A percentile compares a stretch with the other conserved stretches of the same genome.
These are phyloP conservation scores for Smutsia temminckii DNA, from an alignment of 2,797 vertebrate species.

Conservation along the genomic window DNA sequence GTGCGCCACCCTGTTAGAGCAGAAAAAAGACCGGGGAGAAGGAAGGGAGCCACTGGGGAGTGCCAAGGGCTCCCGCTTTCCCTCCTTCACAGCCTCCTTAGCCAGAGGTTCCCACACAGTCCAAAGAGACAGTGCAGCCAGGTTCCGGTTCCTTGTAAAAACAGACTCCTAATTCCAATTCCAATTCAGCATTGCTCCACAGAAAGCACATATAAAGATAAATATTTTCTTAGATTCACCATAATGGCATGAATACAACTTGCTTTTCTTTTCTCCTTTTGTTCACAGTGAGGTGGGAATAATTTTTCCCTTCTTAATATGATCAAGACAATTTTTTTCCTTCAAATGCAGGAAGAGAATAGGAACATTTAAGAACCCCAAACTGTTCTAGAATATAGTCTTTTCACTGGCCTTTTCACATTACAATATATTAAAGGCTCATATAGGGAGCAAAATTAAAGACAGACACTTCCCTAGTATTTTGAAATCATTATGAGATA, in stretches of 20 bases:
- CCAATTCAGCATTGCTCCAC: background rate
- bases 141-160: background rate
- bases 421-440: conserved; percentile 11
- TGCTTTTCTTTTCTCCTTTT: conserved; percentile 46
- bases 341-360: conserved; percentile 71
- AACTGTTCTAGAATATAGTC: background rate
- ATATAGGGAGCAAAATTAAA: conserved; percentile 41
- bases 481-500: conserved; percentile 67
- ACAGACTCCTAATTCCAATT: conserved; percentile 30
- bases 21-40: background rate
- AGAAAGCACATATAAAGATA: background rate
- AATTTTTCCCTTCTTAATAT: conserved; percentile 61
- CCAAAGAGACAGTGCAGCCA: background rate
- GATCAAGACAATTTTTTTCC: conserved; percentile 64
- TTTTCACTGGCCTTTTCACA: conserved; percentile 36
- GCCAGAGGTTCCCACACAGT: background rate
- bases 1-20: background rate
- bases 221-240: conserved; percentile 18
- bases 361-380: background rate
- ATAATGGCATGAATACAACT: conserved; percentile 47
- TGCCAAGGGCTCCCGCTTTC: background rate
- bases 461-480: conserved; percentile 22
- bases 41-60: background rate
- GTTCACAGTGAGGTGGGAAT: conserved; percentile 18
- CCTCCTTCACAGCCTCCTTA: background rate